Conservation (phyloP, 2,797 vertebrate species). For the Siniperca scherzeri region DNA sequence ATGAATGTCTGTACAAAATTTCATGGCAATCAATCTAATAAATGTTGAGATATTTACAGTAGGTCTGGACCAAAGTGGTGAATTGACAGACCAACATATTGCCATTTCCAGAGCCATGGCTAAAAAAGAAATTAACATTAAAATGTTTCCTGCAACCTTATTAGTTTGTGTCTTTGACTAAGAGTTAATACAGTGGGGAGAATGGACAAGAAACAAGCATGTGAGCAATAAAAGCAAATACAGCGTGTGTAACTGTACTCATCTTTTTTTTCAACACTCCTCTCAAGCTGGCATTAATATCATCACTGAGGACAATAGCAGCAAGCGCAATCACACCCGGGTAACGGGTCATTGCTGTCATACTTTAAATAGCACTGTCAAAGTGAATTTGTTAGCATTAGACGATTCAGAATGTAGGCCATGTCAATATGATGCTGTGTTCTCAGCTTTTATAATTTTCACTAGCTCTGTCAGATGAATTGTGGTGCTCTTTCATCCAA, state of each 20-base stretch:
- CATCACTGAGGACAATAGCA: conserved; percentile 51
- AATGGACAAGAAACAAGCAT: conserved; percentile 21
- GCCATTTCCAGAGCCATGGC: too few relatives aligned
- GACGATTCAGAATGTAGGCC: conserved; percentile 29
- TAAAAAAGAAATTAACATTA: neutral
- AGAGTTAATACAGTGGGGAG: conserved; percentile 13
- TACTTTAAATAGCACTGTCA: conserved; percentile 63
- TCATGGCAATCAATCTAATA: neutral
- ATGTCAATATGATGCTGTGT: conserved; percentile 35
- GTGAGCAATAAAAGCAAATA: conserved; percentile 49
- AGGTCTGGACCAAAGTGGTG: neutral
- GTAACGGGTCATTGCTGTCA: conserved; percentile 58
- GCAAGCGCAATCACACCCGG: conserved; percentile 44
- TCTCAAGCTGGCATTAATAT: conserved; percentile 40
- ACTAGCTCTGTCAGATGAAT: conserved; percentile 12
- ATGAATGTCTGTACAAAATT: neutral
- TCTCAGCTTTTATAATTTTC: conserved; percentile 28
- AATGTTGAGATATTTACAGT: neutral
- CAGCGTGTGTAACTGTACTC: conserved; percentile 17
- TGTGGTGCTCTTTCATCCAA: neutral
- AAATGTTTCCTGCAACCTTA: conserved; percentile 5
- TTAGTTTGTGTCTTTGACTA: conserved; percentile 16
- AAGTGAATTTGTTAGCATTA: conserved; percentile 40
- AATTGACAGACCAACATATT: neutral
- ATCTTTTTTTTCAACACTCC: conserved; percentile 23